Evolutionary conservation across 2,113 vertebrate genomes (phyloP).

Genomic region (Antennarius striatus): DNA sequence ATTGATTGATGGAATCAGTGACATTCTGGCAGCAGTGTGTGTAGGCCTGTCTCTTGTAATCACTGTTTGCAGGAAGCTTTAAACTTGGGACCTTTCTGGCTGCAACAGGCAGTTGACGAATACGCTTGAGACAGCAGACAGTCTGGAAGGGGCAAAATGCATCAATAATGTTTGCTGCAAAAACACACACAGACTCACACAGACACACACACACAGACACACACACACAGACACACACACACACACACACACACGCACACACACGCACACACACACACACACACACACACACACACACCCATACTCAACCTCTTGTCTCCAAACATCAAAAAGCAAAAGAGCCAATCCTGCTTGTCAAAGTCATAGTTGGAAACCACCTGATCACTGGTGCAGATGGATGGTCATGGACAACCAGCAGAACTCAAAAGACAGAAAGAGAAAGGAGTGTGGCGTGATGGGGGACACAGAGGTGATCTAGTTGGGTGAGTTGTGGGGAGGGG

Average conservation of each 20-base stretch:
- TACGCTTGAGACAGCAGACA: slow-evolving; percentile 48
- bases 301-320: slow-evolving; percentile 23
- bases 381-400: slow-evolving; percentile 75
- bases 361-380: slow-evolving; percentile 47
- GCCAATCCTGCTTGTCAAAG: slow-evolving; percentile 61
- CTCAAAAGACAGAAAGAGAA: not conserved
- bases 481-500: not conserved
- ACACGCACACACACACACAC: not conserved
- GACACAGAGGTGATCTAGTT: too few relatives aligned
- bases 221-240: not conserved
- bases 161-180: slow-evolving; percentile 14
- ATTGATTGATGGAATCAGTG: not conserved
- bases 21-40: slow-evolving; percentile 6
- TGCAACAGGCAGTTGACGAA: slow-evolving; percentile 28
- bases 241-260: not conserved
- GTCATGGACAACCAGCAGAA: slow-evolving; percentile 41
- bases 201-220: not conserved
- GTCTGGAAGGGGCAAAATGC: slow-evolving; percentile 44
- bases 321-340: slow-evolving; percentile 51
- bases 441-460: not conserved
- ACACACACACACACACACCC: not conserved
- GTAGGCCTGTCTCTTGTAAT: slow-evolving; percentile 42
- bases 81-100: slow-evolving; percentile 43
- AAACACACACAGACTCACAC: slow-evolving; percentile 1
- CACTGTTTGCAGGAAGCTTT: slow-evolving; percentile 39